These are phyloP conservation scores for Eleutherodactylus coqui DNA, from an alignment of 2,797 vertebrate species.

Conservation along the genomic window DNA sequence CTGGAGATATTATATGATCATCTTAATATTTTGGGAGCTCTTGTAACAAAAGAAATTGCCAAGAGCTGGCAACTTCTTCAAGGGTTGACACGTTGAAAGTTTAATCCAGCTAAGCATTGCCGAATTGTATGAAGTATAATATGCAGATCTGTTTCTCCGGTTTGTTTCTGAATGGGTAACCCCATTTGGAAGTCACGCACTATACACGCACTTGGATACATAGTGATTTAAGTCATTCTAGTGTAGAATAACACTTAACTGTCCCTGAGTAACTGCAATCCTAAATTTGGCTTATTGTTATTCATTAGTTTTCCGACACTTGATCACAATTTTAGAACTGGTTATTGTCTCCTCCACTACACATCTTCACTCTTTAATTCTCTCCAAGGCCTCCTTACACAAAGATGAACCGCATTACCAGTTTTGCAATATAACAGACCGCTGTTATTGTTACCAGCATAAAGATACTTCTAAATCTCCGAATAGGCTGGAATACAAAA, in stretches of 20 bases:
- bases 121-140: background rate
- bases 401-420: background rate
- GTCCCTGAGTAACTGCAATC: background rate
- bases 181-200: background rate
- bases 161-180: background rate
- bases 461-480: conserved; percentile 23
- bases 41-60: no score
- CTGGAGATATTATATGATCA: no score
- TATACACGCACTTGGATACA: background rate
- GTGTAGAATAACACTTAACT: background rate
- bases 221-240: background rate
- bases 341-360: conserved; percentile 28
- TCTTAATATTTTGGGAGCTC: no score
- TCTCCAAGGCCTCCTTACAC: background rate
- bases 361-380: conserved; percentile 14
- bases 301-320: conserved; percentile 36
- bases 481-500: conserved; percentile 3
- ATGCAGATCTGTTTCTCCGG: background rate
- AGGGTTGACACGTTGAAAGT: no score
- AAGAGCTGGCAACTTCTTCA: no score
- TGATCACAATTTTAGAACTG: conserved; percentile 24
- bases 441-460: conserved; percentile 16
- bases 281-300: conserved; percentile 8
- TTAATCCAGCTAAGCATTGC: no score
- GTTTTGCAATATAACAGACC: background rate